Conservation (phyloP, 2,888 invertebrate species). For the Andrena hattorfiana region DNA sequence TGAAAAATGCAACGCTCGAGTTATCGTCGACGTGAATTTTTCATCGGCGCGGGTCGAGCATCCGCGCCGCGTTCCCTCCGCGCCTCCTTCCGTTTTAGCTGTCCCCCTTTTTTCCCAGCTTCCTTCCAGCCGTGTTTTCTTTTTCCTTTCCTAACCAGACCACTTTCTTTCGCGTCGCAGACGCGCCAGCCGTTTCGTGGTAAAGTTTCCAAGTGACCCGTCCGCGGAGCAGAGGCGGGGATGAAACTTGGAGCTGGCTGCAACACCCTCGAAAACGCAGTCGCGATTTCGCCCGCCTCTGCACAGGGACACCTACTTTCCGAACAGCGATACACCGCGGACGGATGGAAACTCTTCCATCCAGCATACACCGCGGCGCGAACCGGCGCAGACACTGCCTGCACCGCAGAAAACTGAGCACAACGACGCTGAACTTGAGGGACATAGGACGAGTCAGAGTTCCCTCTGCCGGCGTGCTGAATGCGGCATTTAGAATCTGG, state of each 20-base stretch:
- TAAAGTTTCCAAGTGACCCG: conserved; percentile 61
- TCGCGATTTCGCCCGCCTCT: conserved; percentile 36
- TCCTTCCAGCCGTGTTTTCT: background rate
- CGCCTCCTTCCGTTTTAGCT: conserved; percentile 22
- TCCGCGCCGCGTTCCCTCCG: conserved; percentile 42
- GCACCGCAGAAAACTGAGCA: conserved; percentile 52
- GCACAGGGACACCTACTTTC: conserved; percentile 48
- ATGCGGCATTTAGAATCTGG: background rate
- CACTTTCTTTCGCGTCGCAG: conserved; percentile 21
- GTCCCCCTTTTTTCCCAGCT: background rate
- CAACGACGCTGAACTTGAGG: conserved; percentile 36
- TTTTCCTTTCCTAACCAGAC: background rate
- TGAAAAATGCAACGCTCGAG: conserved; percentile 84
- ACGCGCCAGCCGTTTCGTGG: conserved; percentile 7
- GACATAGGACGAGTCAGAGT: background rate
- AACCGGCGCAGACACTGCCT: conserved; percentile 27
- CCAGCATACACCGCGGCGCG: conserved; percentile 37
- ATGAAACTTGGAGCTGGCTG: conserved; percentile 18
- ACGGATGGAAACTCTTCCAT: conserved; percentile 47
- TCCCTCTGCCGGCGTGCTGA: background rate
- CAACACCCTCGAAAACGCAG: conserved; percentile 31
- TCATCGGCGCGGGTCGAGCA: conserved; percentile 78
- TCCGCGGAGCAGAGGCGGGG: conserved; percentile 24
- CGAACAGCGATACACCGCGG: conserved; percentile 38
- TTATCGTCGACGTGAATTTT: conserved; percentile 84